A percentile compares a stretch with the other conserved stretches of the same genome.
phyloP scores from a whole-genome alignment of 2,113 vertebrate genomes.

The Pantherophis guttatus region DNA sequence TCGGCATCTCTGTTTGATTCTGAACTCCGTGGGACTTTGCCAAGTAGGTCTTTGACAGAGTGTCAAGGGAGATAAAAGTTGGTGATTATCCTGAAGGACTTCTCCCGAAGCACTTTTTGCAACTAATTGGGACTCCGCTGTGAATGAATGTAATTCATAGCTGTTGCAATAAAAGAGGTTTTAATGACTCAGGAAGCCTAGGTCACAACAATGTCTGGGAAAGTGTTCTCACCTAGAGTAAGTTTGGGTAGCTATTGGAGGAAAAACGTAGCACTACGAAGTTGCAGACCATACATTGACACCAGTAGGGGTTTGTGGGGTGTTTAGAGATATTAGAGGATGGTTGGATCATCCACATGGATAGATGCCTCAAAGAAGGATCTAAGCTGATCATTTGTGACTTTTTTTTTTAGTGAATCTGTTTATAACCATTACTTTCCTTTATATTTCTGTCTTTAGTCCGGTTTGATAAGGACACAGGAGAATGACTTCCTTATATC shows the following conservation, averaged over 20 bases:
- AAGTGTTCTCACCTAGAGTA: not conserved
- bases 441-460: conserved; percentile 73
- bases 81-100: too few species aligned
- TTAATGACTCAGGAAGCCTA: too few species aligned
- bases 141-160: too few species aligned
- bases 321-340: not conserved
- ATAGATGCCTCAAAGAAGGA: not conserved
- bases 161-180: too few species aligned
- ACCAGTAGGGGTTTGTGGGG: too few species aligned
- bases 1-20: too few species aligned
- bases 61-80: too few species aligned
- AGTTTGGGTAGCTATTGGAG: not conserved
- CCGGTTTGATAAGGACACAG: conserved; percentile 87
- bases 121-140: too few species aligned
- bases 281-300: not conserved
- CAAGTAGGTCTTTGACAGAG: too few species aligned
- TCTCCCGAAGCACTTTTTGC: too few species aligned
- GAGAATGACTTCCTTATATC: conserved; percentile 89
- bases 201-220: not conserved
- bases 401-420: not conserved
- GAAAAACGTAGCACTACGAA: too few species aligned
- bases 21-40: too few species aligned
- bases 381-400: not conserved
- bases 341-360: not conserved
- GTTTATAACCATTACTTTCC: conserved; percentile 17